Percentiles rank a stretch among this genome's conserved stretches.
These are phyloP conservation scores for Dryobates pubescens DNA, from an alignment of 2,797 vertebrate genomes.

Conservation along the genomic window DNA sequence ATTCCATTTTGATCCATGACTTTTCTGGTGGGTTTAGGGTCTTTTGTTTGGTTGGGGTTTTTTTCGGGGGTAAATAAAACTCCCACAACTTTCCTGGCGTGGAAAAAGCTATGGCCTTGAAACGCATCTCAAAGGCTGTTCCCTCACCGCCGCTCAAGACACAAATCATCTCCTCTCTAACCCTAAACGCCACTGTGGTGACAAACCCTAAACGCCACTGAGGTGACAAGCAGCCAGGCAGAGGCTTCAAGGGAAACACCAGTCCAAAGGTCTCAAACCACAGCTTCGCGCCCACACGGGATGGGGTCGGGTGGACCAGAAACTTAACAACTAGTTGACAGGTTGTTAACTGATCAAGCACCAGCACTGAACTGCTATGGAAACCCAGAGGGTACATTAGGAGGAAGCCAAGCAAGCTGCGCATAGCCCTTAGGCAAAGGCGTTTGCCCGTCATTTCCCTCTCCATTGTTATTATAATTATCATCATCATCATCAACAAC, in stretches of 20 bases:
- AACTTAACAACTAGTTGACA: constrained; percentile 68
- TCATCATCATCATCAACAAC: neutral
- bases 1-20: too few species aligned
- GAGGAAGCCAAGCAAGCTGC: neutral
- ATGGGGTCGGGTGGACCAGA: neutral
- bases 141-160: neutral
- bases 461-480: constrained; percentile 66
- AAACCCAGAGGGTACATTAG: neutral
- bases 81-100: neutral
- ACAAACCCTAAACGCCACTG: neutral
- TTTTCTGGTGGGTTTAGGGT: too few species aligned
- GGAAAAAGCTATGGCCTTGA: neutral
- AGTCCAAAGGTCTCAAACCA: neutral
- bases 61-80: rapidly evolving
- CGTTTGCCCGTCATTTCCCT: neutral
- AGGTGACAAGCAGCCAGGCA: neutral
- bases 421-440: neutral
- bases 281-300: neutral
- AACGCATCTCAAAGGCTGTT: neutral
- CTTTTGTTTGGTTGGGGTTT: rapidly evolving
- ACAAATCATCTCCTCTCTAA: neutral
- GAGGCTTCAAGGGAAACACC: neutral
- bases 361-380: neutral
- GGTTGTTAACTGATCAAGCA: constrained; percentile 12
- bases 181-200: neutral